Percentiles rank a stretch among this genome's conserved stretches.
Evolutionary conservation across 2,797 vertebrate genomes (phyloP).

Genomic region (Paguma larvata): DNA sequence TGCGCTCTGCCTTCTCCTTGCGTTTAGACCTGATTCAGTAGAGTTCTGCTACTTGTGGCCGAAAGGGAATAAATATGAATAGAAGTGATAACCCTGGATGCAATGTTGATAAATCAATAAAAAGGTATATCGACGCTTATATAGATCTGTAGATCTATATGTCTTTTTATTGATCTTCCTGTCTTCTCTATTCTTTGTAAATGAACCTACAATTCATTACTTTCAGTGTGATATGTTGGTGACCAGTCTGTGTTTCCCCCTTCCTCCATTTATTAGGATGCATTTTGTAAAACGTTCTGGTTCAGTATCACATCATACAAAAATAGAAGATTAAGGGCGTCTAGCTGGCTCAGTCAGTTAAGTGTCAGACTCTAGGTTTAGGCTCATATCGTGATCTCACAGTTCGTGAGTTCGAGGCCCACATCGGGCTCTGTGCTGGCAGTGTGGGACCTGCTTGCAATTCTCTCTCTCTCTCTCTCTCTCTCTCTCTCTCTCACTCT

Average conservation of each 20-base stretch:
- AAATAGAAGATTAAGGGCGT: not conserved
- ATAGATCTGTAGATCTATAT: not conserved
- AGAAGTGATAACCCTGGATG: not conserved
- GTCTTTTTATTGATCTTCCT: not conserved
- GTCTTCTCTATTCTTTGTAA: not conserved
- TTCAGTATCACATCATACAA: not conserved
- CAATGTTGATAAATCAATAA: not conserved
- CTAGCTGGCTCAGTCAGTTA: too few species aligned
- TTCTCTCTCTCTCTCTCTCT: too few species aligned
- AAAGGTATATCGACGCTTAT: not conserved
- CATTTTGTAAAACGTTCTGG: not conserved
- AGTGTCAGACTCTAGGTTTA: too few species aligned
- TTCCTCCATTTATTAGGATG: not conserved
- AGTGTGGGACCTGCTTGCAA: too few species aligned
- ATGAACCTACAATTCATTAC: not conserved
- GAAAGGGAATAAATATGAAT: not conserved
- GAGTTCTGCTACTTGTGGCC: not conserved
- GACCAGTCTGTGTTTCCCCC: not conserved
- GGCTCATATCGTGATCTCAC: too few species aligned
- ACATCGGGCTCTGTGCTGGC: too few species aligned
- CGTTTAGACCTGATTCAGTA: not conserved
- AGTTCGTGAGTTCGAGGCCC: too few species aligned
- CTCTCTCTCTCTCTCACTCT: too few species aligned
- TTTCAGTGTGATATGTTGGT: not conserved
- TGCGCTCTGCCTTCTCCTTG: not conserved